A percentile compares a stretch with the other conserved stretches of the same genome.
phyloP scores from a whole-genome alignment of 2,113 vertebrate species.

The Neolamprologus brichardi region DNA sequence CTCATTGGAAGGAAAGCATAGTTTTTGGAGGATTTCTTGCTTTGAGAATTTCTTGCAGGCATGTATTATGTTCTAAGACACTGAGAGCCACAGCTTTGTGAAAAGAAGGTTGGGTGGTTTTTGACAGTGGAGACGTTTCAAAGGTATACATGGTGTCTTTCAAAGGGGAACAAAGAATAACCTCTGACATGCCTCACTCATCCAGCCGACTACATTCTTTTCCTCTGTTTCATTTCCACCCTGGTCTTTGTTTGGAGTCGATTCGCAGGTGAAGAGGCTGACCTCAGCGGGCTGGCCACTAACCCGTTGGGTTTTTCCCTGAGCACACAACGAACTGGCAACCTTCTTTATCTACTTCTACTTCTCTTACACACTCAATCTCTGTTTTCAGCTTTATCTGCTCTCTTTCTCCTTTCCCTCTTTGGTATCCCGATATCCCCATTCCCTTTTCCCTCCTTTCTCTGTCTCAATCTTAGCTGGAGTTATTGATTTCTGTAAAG shows the following conservation, averaged over 20 bases:
- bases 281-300: conserved; percentile 24
- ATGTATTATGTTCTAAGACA: neutral
- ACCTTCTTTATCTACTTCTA: conserved; percentile 30
- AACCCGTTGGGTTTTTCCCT: conserved; percentile 25
- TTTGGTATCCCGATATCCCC: conserved; percentile 6
- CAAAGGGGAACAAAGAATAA: conserved; percentile 46
- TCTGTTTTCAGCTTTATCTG: conserved; percentile 25
- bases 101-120: neutral
- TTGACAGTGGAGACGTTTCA: conserved; percentile 2
- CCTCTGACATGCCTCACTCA: conserved; percentile 32
- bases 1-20: neutral
- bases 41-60: neutral
- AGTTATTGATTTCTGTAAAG: conserved; percentile 63
- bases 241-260: conserved; percentile 40
- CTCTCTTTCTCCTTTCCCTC: neutral
- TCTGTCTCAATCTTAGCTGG: conserved; percentile 41
- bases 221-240: neutral
- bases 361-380: conserved; percentile 9
- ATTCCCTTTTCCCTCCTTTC: neutral
- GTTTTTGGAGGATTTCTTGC: neutral
- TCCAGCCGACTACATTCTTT: conserved; percentile 9
- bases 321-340: conserved; percentile 23
- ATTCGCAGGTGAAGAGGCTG: conserved; percentile 43
- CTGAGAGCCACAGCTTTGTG: neutral
- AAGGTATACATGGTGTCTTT: conserved; percentile 6